Evolutionary conservation across 2,797 vertebrate species (phyloP).

Genomic region (Diplodus puntazzo): DNA sequence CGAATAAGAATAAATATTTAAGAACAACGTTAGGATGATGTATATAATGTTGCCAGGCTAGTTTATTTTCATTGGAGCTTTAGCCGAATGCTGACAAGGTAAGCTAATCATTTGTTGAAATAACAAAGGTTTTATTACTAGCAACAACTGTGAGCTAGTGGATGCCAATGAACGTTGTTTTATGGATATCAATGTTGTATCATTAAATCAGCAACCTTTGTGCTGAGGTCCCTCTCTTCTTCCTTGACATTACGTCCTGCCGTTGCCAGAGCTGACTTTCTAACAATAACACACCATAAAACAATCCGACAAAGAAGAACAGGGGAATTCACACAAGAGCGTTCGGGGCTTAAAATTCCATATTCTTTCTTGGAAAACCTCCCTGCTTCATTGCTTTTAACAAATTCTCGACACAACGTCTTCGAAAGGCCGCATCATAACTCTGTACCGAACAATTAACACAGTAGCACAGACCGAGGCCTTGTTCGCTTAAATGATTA

Average conservation of each 20-base stretch:
- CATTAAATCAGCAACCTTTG: background rate
- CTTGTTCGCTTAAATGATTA: constrained; percentile 31
- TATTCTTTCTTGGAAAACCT: constrained; percentile 4
- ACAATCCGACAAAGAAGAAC: too few species aligned
- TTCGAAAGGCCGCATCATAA: background rate
- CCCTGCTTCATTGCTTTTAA: background rate
- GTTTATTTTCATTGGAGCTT: background rate
- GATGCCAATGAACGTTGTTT: too few species aligned
- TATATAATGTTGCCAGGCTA: too few species aligned
- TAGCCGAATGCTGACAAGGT: too few species aligned
- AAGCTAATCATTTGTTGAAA: too few species aligned
- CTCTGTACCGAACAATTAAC: constrained; percentile 18
- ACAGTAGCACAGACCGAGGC: constrained; percentile 11
- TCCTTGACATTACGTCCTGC: background rate
- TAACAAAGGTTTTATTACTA: too few species aligned
- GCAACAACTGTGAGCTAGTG: too few species aligned
- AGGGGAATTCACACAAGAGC: background rate
- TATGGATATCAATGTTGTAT: too few species aligned
- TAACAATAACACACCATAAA: background rate
- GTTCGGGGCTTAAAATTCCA: background rate
- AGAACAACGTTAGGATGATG: background rate
- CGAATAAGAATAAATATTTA: too few species aligned
- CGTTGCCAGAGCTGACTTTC: background rate
- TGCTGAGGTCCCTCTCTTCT: background rate
- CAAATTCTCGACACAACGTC: background rate